Evolutionary conservation across 2,113 vertebrate species (phyloP), one percentile per base, ranked within the genome.

Genomic region (Dicentrarchus labrax): DNA sequence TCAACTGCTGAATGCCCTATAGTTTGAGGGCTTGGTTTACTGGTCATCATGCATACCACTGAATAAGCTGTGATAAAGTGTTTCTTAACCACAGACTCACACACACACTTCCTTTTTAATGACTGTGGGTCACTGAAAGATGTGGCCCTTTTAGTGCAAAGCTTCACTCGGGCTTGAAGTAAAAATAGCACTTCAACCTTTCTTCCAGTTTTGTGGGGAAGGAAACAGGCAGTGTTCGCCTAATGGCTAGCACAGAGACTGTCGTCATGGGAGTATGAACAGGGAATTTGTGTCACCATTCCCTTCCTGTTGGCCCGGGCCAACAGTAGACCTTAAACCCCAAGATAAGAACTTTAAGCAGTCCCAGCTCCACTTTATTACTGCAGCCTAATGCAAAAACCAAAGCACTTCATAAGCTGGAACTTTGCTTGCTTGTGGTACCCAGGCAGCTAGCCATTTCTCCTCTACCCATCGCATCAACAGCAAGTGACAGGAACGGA

Each of bases 201-300:
- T 86, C 71, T 84, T 92, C 76, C 80, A 88, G 80, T 88, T 90
- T 80, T 92, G 89, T 72, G 86, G 82, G 84, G 86, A 92, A 91
- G 92, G 92, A 92, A 93, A 89, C 19, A 45, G 91, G 90, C 87
- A 90, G 86, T 60, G 76, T 88, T 89, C 84, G 83, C 75, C 82
- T 86, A 90, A 91, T 81, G 87, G 77, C 73, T 85, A 89, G 87
- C 71, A 51, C 72, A 84, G 85, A 82, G 83, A 88, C 79, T 91
- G 91, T 91, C 86, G 86, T 93, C 88, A 94, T 91, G 92, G 91
- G 89, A 92, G 84, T 90, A 82, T 61, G 60, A 86, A 64, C 78
- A 82, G 85, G 84, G 80, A 89, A 92, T 91, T 84, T 77, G 82
- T 93, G 88, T 94, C 88, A 93, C 75, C 72, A 41, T 86, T 85